Percentiles rank a stretch among this genome's conserved stretches.
Conservation (phyloP, 2,888 invertebrate species). For the Arctia plantaginis region DNA sequence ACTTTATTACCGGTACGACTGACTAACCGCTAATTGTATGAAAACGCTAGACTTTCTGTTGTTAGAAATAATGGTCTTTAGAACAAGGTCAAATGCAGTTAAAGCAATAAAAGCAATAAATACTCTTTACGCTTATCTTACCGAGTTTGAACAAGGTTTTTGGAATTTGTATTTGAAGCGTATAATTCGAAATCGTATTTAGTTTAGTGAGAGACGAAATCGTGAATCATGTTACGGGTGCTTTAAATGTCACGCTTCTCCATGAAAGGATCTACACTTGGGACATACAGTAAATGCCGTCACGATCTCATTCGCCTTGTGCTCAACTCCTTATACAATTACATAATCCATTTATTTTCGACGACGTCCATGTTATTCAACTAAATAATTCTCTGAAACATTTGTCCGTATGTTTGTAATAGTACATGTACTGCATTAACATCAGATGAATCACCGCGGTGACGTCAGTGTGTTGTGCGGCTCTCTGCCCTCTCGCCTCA, state of each 20-base stretch:
- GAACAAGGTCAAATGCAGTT: conserved; percentile 44
- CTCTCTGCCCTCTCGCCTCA: conserved; percentile 56
- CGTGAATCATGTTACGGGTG: conserved; percentile 62
- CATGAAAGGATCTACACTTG: conserved; percentile 72
- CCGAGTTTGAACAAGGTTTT: neutral
- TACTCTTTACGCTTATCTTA: neutral
- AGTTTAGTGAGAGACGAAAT: conserved; percentile 41
- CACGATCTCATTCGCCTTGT: conserved; percentile 71
- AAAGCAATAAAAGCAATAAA: too few species aligned
- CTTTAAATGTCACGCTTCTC: conserved; percentile 73
- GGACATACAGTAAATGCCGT: conserved; percentile 70
- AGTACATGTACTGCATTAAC: conserved; percentile 37
- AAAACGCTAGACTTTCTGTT: conserved; percentile 65
- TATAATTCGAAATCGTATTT: conserved; percentile 23
- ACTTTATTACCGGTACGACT: conserved; percentile 64
- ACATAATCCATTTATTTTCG: conserved; percentile 27
- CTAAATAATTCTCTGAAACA: conserved; percentile 27
- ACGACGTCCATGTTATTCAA: conserved; percentile 23
- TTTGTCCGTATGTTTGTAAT: conserved; percentile 40
- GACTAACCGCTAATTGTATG: conserved; percentile 71
- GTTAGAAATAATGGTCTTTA: conserved; percentile 49
- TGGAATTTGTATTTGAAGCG: neutral
- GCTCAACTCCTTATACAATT: conserved; percentile 45
- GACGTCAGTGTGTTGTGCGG: conserved; percentile 49
- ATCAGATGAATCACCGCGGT: conserved; percentile 55